These are phyloP conservation scores for Aricia artaxerxes DNA, from an alignment of 2,888 invertebrate genomes.

Conservation along the genomic window DNA sequence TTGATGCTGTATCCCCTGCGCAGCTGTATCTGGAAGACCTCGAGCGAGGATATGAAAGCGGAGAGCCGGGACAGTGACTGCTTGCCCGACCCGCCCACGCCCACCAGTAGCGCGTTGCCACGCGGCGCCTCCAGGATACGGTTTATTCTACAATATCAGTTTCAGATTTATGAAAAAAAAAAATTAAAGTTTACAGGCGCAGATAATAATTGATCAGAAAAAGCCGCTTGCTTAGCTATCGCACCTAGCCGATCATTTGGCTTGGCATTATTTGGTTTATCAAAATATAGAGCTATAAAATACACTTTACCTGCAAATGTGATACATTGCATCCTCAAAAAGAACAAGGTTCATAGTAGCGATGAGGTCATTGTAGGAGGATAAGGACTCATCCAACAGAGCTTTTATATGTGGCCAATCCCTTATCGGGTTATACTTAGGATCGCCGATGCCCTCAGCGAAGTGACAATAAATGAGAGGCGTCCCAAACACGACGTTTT, in stretches of 20 bases:
- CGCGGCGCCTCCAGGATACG: slow-evolving; percentile 95
- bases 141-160: slow-evolving; percentile 84
- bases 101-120: slow-evolving; percentile 94
- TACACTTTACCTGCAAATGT: slow-evolving; percentile 86
- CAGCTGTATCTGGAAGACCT: slow-evolving; percentile 96
- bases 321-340: slow-evolving; percentile 97
- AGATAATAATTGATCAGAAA: neutral
- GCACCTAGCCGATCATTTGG: too few relatives aligned
- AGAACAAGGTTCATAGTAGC: slow-evolving; percentile 96
- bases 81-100: slow-evolving; percentile 97
- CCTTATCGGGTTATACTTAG: slow-evolving; percentile 91
- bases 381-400: slow-evolving; percentile 89
- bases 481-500: slow-evolving; percentile 84
- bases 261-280: too few relatives aligned
- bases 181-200: neutral
- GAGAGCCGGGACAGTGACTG: slow-evolving; percentile 94
- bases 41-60: slow-evolving; percentile 93
- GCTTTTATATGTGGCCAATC: slow-evolving; percentile 86
- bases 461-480: slow-evolving; percentile 96
- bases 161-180: neutral
- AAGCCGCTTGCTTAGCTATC: too few relatives aligned
- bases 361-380: slow-evolving; percentile 92
- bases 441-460: slow-evolving; percentile 93
- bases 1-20: slow-evolving; percentile 91
- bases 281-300: neutral